phyloP scores from a whole-genome alignment of 2,797 vertebrate genomes.

The Dryobates pubescens region DNA sequence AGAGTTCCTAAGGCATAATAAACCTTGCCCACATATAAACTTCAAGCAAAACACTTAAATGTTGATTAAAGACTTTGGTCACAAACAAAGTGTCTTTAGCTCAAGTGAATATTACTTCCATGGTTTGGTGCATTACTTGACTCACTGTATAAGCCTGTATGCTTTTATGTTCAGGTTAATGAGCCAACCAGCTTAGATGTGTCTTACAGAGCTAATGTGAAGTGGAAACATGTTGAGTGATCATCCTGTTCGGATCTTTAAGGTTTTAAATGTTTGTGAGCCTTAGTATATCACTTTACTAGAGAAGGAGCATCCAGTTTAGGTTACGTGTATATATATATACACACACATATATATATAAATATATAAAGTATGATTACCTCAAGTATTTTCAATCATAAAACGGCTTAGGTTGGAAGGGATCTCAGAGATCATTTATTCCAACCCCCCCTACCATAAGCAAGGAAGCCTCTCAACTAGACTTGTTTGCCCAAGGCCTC shows the following conservation, averaged over 20 bases:
- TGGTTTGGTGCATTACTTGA: slow-evolving; percentile 1
- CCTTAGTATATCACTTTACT: not conserved
- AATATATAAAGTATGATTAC: not conserved
- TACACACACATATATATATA: too few relatives aligned
- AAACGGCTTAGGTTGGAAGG: too few relatives aligned
- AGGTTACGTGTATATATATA: not conserved
- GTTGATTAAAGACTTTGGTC: slow-evolving; percentile 10
- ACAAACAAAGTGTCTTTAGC: slow-evolving; percentile 19
- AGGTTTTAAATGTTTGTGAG: not conserved
- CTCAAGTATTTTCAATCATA: not conserved
- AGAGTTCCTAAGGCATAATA: not conserved
- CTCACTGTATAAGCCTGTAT: not conserved
- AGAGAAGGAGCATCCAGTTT: not conserved
- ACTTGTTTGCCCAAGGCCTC: too few relatives aligned
- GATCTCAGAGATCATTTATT: too few relatives aligned
- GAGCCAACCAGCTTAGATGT: not conserved
- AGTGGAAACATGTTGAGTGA: not conserved
- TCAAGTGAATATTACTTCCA: not conserved
- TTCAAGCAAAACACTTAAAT: slow-evolving; percentile 34
- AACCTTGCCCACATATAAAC: not conserved
- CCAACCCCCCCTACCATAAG: too few relatives aligned
- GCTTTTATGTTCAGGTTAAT: slow-evolving; percentile 13
- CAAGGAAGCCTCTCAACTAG: too few relatives aligned
- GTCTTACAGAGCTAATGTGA: not conserved
- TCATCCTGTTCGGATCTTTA: not conserved